phyloP scores from a whole-genome alignment of 2,113 vertebrate species.

The Circaetus cinerascens region DNA sequence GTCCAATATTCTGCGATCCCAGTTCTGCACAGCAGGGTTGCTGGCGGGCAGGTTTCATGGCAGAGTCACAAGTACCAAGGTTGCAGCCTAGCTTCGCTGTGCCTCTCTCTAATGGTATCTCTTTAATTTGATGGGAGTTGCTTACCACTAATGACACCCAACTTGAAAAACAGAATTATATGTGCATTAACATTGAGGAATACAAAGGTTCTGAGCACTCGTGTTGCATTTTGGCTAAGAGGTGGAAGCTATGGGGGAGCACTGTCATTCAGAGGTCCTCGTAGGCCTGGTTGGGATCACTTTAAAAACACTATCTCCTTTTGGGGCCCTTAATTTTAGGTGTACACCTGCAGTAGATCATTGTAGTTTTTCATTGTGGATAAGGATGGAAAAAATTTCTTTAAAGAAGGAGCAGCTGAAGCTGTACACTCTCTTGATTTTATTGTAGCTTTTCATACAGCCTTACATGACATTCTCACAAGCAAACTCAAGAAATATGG shows the following conservation, averaged over 20 bases:
- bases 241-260: not conserved
- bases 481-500: not conserved
- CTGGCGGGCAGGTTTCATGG: not conserved
- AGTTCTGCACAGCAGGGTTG: not conserved
- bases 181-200: not conserved
- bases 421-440: not conserved
- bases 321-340: not conserved
- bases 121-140: not conserved
- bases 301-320: not conserved
- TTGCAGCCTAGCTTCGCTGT: not conserved
- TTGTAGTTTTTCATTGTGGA: not conserved
- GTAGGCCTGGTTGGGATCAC: not conserved
- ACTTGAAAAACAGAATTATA: not conserved
- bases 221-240: not conserved
- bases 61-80: not conserved
- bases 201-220: not conserved
- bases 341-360: not conserved
- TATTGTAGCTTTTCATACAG: not conserved
- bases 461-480: not conserved
- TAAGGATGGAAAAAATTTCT: not conserved
- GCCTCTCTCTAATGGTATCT: not conserved
- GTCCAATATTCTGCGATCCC: not conserved
- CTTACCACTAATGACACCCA: not conserved
- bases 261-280: not conserved
- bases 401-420: not conserved